Evolutionary conservation across 2,113 vertebrate species (phyloP).

Genomic region (Passer domesticus): DNA sequence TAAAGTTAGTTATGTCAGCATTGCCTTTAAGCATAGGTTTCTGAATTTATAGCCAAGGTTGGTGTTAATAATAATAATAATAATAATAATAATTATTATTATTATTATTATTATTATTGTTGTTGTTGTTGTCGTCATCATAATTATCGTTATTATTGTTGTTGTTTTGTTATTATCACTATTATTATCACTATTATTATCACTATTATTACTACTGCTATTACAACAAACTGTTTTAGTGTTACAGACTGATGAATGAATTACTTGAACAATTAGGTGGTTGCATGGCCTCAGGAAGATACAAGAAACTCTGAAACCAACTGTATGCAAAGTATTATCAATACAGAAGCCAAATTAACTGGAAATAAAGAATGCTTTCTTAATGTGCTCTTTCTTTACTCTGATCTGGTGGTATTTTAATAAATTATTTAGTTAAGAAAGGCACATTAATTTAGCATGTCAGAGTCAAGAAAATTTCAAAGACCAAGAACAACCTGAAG

Average conservation of each 20-base stretch:
- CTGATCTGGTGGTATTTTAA: not conserved
- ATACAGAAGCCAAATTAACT: not conserved
- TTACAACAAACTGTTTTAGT: not conserved
- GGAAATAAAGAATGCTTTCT: not conserved
- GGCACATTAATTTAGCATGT: not conserved
- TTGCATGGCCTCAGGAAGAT: not conserved
- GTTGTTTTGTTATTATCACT: not conserved
- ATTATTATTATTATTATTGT: not conserved
- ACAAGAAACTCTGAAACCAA: not conserved
- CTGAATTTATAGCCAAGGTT: not conserved
- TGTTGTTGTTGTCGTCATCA: too few relatives aligned
- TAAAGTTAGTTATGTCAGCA: not conserved
- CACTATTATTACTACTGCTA: not conserved
- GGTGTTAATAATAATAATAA: not conserved
- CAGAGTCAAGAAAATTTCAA: not conserved
- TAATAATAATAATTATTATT: not conserved
- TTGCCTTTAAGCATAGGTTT: not conserved
- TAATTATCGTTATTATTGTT: not conserved
- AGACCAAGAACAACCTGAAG: not conserved
- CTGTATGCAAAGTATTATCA: not conserved
- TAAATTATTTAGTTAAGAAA: not conserved
- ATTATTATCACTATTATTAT: not conserved
- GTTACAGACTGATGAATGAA: not conserved
- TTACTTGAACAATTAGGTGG: not conserved
- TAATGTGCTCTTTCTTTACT: not conserved